Percentiles rank a stretch among this genome's conserved stretches.
Evolutionary conservation across 2,888 invertebrate species (phyloP).

Genomic region (Chrysina gloriosa): DNA sequence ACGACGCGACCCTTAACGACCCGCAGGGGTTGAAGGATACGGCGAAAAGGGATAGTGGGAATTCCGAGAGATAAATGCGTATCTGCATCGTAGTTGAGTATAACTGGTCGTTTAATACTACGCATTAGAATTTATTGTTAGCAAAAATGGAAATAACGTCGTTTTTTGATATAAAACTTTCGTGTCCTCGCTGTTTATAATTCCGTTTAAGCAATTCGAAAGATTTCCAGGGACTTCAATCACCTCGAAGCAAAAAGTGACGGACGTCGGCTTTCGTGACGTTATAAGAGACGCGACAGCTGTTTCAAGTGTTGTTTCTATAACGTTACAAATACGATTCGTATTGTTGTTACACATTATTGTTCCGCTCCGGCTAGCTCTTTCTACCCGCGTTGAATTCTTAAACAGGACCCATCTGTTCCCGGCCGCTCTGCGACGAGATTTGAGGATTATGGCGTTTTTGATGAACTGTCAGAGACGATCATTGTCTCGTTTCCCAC

Average conservation of each 20-base stretch:
- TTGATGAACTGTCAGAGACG: conserved; percentile 42
- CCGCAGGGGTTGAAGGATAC: not conserved
- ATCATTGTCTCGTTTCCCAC: conserved; percentile 39
- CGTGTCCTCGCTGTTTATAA: too few relatives aligned
- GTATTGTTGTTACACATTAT: conserved; percentile 21
- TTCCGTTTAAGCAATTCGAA: too few relatives aligned
- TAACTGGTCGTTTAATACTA: too few relatives aligned
- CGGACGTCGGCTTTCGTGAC: conserved; percentile 12
- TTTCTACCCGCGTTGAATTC: conserved; percentile 28
- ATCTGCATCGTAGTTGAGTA: too few relatives aligned
- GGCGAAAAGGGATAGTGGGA: not conserved
- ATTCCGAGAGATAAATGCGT: not conserved
- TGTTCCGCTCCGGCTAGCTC: conserved; percentile 18
- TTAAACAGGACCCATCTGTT: conserved; percentile 31
- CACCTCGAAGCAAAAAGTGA: not conserved
- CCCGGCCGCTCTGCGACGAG: conserved; percentile 14
- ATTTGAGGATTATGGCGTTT: conserved; percentile 39
- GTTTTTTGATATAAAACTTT: too few relatives aligned
- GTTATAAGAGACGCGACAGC: conserved; percentile 25
- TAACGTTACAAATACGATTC: conserved; percentile 34
- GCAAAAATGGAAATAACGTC: too few relatives aligned
- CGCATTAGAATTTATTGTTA: too few relatives aligned
- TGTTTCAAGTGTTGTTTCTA: conserved; percentile 34
- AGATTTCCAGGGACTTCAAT: conserved; percentile 1
- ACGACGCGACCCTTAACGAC: conserved; percentile 24